Evolutionary conservation across 1,140 invertebrate genomes (phyloP), one percentile per base, ranked within the genome.

Genomic region (Brachionus angularis): DNA sequence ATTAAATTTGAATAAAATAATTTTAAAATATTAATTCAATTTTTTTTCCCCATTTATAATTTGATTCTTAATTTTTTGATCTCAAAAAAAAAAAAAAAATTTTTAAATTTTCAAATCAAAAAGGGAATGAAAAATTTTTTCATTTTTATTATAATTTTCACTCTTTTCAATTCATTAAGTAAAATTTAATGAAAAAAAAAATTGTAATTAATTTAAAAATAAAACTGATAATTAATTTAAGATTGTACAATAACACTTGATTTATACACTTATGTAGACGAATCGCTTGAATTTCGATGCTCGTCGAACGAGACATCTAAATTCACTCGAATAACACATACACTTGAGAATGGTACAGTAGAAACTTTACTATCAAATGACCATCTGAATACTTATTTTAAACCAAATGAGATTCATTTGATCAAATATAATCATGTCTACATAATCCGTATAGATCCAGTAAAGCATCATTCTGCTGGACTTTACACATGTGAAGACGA

Each of bases 351-450:
- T 33, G 62, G 62, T 12, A 46, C 42, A 5, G 44, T 67, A 21
- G 62, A 67, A 67, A 67, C 62, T 18, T 50, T 67, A 21, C 31
- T 67, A 5, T 67, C 62, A 46, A 67, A 67, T 36, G 47, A 67
- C 29, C 62, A 67, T 36, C 33, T 67, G 31, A 67, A 67, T 36
- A 10, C 27, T 7, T 5, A 25, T 33, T 67, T 47, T 14, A 39
- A 47, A 50, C 42, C 23, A 3, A 67, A 25, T 67, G 62, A 67
- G 47, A 67, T 67, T 27, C 62, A 67, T 25, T 47, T 67, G 14
- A 16, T 47, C 10, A 46, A 50, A 33, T 47, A 31, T 33, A 27
- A 50, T 23, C 25, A 50, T 50, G 42, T 50, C 14, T 67, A 67
- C 29, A 47, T 67, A 12, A 50, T 67, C 12, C 39, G 42, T 29